Conservation (phyloP, 2,113 vertebrate genomes). For the Patagioenas fasciata region DNA sequence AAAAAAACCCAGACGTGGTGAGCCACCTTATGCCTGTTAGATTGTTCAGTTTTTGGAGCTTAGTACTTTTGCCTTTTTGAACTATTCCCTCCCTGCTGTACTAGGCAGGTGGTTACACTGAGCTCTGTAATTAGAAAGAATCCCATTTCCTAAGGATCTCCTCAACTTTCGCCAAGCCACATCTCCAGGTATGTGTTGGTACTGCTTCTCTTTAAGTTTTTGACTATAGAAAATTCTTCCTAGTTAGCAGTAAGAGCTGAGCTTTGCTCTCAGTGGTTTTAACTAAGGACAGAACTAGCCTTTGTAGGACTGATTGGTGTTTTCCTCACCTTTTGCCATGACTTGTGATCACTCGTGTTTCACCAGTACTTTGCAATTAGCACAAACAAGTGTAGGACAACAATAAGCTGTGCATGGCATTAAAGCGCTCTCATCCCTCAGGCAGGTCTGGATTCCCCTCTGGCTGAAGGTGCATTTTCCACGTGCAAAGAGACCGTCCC, state of each 20-base stretch:
- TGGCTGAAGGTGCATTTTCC: neutral
- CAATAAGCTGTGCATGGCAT: fast-evolving
- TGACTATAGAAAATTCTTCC: neutral
- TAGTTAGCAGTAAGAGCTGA: neutral
- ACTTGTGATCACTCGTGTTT: neutral
- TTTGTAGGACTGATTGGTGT: neutral
- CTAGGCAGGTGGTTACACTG: neutral
- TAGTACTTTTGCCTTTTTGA: neutral
- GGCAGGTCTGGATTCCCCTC: neutral
- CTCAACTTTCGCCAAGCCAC: neutral
- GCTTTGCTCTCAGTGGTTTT: neutral
- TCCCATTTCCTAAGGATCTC: neutral
- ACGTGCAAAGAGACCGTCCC: neutral
- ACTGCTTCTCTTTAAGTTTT: neutral
- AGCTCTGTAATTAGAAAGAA: neutral
- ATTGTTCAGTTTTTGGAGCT: neutral
- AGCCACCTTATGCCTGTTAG: fast-evolving
- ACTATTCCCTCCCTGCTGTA: neutral
- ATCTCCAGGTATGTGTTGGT: neutral
- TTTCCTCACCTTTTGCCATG: neutral
- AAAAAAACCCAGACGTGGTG: neutral
- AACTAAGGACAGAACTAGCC: neutral
- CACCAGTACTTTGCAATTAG: neutral
- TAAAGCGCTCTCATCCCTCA: neutral
- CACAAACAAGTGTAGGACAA: neutral